Conservation (phyloP, 2,888 invertebrate species). For the Gerris lacustris region DNA sequence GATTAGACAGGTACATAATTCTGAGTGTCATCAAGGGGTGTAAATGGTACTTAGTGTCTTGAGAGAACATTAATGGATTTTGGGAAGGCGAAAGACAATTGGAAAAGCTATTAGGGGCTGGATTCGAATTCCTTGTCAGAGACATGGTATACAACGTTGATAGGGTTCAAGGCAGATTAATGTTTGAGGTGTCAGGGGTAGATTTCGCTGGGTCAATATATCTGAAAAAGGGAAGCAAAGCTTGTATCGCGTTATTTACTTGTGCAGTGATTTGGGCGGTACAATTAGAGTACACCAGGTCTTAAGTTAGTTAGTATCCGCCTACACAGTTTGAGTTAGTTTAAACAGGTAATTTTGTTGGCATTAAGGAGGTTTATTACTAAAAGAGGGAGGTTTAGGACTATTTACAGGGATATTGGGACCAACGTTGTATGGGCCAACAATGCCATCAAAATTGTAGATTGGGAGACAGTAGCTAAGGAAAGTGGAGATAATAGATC, state of each 20-base stretch:
- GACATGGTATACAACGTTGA: neutral
- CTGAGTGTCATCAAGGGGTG: neutral
- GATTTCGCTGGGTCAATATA: conserved; percentile 36
- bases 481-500: neutral
- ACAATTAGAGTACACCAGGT: conserved; percentile 11
- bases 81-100: neutral
- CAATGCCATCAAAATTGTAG: neutral
- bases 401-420: neutral
- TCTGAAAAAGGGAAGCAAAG: conserved; percentile 16
- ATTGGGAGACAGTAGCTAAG: neutral
- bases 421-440: neutral
- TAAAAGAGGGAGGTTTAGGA: conserved; percentile 7
- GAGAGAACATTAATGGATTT: neutral
- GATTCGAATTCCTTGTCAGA: neutral
- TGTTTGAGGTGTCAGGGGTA: conserved; percentile 33
- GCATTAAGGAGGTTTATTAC: conserved; percentile 14
- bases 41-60: neutral
- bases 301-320: neutral
- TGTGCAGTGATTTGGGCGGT: neutral
- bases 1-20: neutral
- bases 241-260: neutral
- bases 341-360: conserved; percentile 7
- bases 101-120: neutral
- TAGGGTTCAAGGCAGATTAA: conserved; percentile 30
- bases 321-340: too few relatives aligned